Evolutionary conservation across 2,113 vertebrate species (phyloP).

Genomic region (Caretta caretta): DNA sequence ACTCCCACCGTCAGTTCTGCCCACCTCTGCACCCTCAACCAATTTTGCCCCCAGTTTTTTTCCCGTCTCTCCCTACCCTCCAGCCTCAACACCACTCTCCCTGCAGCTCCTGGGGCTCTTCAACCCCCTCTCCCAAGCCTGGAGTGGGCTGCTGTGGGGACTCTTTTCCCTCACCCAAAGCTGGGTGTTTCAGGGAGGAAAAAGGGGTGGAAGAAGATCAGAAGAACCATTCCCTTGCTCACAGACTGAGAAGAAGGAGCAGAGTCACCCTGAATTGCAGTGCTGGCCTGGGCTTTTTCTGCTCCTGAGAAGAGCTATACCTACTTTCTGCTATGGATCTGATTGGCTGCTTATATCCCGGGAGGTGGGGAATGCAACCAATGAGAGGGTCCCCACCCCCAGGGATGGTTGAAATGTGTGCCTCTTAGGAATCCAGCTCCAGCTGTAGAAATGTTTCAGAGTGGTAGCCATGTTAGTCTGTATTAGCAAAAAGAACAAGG

Average conservation of each 20-base stretch:
- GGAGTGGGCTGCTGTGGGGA: too few species aligned
- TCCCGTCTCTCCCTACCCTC: background rate
- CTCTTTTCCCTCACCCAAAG: background rate
- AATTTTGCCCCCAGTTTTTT: background rate
- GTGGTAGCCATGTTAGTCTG: too few species aligned
- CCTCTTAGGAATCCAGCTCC: background rate
- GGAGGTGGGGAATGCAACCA: background rate
- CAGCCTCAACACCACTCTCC: background rate
- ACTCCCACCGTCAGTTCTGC: background rate
- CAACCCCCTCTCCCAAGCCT: too few species aligned
- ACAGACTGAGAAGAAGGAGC: background rate
- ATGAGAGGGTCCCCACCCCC: background rate
- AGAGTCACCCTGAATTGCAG: background rate
- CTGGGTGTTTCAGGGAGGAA: background rate
- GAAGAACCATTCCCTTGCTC: background rate
- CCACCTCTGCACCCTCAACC: background rate
- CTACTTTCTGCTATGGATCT: background rate
- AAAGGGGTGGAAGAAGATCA: background rate
- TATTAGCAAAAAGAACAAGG: too few species aligned
- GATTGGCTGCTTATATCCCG: background rate
- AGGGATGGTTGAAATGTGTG: background rate
- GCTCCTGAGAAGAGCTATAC: background rate
- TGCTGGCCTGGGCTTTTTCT: background rate
- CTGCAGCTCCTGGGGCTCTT: background rate
- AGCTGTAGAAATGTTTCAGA: too few species aligned